phyloP scores from a whole-genome alignment of 2,888 invertebrate species.

The Noctua fimbriata region DNA sequence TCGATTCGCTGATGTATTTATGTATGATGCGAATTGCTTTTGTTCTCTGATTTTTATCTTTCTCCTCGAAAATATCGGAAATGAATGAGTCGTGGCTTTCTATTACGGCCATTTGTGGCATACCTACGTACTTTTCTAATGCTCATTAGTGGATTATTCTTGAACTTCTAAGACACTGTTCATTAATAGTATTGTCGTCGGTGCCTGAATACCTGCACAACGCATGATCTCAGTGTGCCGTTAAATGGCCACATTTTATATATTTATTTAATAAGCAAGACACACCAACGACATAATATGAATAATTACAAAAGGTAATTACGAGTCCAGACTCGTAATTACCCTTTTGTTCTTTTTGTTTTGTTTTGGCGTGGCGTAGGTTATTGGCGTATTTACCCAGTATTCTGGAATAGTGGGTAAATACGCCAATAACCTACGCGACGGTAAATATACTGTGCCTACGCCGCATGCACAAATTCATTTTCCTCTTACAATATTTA shows the following conservation, averaged over 20 bases:
- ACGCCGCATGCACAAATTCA: too few relatives aligned
- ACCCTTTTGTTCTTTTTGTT: too few relatives aligned
- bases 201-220: not conserved
- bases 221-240: not conserved
- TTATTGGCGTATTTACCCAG: too few relatives aligned
- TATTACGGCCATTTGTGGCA: conserved; percentile 5
- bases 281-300: too few relatives aligned
- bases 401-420: too few relatives aligned
- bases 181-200: not conserved
- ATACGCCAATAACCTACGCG: too few relatives aligned
- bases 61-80: conserved; percentile 9
- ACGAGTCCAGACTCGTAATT: too few relatives aligned
- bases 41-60: conserved; percentile 41
- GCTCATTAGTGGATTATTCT: not conserved
- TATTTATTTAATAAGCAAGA: too few relatives aligned
- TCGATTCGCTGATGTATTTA: conserved; percentile 27
- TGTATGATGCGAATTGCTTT: conserved; percentile 34
- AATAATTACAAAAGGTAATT: too few relatives aligned
- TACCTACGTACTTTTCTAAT: not conserved
- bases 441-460: too few relatives aligned
- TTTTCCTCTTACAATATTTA: too few relatives aligned
- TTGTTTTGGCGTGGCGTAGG: too few relatives aligned
- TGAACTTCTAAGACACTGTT: not conserved
- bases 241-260: not conserved
- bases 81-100: not conserved